These are phyloP conservation scores for Upupa epops DNA, from an alignment of 2,113 vertebrate genomes.

Conservation along the genomic window DNA sequence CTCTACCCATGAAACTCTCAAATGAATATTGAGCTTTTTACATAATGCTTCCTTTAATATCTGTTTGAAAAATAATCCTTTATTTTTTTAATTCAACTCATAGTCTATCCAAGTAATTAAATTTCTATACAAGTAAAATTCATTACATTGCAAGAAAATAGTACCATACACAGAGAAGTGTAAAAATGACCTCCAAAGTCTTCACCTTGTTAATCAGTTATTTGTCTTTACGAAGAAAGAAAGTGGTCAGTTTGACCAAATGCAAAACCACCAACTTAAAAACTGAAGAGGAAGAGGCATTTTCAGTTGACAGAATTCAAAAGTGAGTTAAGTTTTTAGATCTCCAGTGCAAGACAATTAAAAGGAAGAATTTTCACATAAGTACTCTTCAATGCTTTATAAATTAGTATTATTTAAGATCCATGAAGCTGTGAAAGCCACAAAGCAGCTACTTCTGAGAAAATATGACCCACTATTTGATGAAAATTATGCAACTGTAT, in stretches of 20 bases:
- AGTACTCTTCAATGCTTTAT: background rate
- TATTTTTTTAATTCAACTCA: background rate
- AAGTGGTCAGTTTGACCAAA: background rate
- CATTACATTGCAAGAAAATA: background rate
- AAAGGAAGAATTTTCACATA: background rate
- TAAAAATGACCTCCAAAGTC: background rate
- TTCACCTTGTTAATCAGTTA: background rate
- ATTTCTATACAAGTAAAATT: background rate
- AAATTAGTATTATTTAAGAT: background rate
- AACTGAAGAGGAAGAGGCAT: background rate
- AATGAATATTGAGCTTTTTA: background rate
- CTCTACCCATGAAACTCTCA: background rate
- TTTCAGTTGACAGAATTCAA: background rate
- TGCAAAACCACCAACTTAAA: background rate
- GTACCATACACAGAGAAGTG: background rate
- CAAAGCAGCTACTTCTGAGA: background rate
- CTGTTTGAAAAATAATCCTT: background rate
- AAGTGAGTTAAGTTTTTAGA: background rate
- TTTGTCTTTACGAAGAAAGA: background rate
- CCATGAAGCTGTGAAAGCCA: background rate
- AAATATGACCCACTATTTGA: background rate
- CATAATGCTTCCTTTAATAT: background rate
- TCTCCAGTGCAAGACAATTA: background rate
- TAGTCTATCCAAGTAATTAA: background rate
- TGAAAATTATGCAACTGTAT: background rate